Conservation (phyloP, 2,888 invertebrate species). For the Erebia epiphron region DNA sequence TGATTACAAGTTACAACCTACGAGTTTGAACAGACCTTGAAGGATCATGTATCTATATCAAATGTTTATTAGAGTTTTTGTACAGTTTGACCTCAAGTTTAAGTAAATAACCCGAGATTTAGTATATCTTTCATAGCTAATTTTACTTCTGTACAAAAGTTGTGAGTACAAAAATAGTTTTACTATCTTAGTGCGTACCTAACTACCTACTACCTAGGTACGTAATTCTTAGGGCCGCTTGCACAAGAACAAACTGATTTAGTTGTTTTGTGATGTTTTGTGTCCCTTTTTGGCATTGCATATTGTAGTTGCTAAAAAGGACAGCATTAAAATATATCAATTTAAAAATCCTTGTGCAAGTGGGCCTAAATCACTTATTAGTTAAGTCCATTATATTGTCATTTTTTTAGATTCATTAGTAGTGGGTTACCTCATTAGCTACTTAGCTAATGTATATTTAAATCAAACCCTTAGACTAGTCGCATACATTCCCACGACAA, state of each 20-base stretch:
- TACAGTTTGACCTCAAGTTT: too few relatives aligned
- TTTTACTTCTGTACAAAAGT: neutral
- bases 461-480: neutral
- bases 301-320: too few relatives aligned
- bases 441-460: neutral
- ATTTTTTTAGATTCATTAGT: neutral
- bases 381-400: constrained; percentile 2
- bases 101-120: too few relatives aligned
- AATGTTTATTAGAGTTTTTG: neutral
- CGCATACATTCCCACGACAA: neutral
- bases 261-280: too few relatives aligned
- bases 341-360: too few relatives aligned
- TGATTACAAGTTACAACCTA: constrained; percentile 38
- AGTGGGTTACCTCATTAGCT: neutral
- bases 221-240: too few relatives aligned
- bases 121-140: neutral
- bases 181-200: neutral
- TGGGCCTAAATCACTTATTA: neutral
- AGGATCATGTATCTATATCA: neutral
- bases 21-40: constrained; percentile 45
- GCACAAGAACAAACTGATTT: too few relatives aligned
- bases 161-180: constrained; percentile 3
- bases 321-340: too few relatives aligned
- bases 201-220: too few relatives aligned
- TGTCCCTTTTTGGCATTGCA: too few relatives aligned